These are phyloP conservation scores for Cisticola juncidis DNA, from an alignment of 2,113 vertebrate genomes.

Conservation along the genomic window DNA sequence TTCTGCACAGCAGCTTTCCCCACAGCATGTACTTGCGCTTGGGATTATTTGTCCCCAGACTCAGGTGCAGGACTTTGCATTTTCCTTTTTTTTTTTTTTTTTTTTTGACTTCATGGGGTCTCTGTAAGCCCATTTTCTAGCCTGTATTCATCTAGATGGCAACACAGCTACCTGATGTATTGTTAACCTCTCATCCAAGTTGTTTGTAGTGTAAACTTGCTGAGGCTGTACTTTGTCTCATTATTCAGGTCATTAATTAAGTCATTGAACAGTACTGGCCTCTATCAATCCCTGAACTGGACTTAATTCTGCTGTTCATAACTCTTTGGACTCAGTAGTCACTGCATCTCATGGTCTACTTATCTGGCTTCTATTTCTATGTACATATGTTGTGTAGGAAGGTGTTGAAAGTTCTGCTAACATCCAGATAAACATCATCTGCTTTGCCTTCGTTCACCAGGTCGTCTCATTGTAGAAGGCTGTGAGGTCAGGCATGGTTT, in stretches of 20 bases:
- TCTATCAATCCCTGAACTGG: background rate
- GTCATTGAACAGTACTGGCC: background rate
- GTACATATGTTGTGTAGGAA: background rate
- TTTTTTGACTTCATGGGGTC: background rate
- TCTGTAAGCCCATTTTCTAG: background rate
- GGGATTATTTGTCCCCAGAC: background rate
- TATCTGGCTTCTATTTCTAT: background rate
- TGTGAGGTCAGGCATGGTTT: background rate
- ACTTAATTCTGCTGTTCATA: background rate
- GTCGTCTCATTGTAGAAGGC: background rate
- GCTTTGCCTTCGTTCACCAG: background rate
- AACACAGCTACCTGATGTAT: background rate
- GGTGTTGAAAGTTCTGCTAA: background rate
- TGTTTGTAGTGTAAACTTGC: background rate
- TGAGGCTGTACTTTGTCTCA: background rate
- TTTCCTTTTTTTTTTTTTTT: background rate
- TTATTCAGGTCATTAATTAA: background rate
- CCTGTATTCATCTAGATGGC: background rate
- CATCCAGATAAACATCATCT: background rate
- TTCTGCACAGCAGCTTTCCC: background rate
- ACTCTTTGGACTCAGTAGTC: background rate
- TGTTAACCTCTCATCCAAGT: background rate
- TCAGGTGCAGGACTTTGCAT: background rate
- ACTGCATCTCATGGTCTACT: background rate
- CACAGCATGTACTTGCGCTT: background rate